phyloP scores from a whole-genome alignment of 2,113 vertebrate genomes.

The Orthochromis malagaraziensis region DNA sequence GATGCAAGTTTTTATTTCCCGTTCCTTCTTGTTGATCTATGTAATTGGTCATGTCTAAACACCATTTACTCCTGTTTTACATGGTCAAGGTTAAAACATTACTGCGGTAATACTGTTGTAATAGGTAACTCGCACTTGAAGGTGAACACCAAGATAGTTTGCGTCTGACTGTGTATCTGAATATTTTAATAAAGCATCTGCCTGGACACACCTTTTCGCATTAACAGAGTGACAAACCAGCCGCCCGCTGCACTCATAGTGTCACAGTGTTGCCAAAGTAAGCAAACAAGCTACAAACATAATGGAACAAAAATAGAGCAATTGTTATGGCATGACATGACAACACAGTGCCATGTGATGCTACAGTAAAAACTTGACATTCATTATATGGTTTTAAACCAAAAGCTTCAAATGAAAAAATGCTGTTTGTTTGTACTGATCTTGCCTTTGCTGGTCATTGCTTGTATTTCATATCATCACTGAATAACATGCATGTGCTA shows the following conservation, averaged over 20 bases:
- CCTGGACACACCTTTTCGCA: too few relatives aligned
- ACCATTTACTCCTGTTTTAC: neutral
- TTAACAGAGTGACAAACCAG: neutral
- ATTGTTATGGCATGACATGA: neutral
- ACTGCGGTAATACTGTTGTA: neutral
- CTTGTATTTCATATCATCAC: neutral
- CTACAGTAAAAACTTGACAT: neutral
- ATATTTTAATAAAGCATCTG: neutral
- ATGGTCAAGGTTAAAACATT: neutral
- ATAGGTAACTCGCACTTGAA: neutral
- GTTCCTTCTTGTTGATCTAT: neutral
- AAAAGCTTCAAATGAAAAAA: accelerated
- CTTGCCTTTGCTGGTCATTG: neutral
- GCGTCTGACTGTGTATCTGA: neutral
- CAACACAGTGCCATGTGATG: neutral
- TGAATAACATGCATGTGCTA: neutral
- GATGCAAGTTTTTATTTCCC: neutral
- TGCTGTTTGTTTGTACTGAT: neutral
- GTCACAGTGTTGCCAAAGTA: neutral
- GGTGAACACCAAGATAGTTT: neutral
- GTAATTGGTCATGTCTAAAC: neutral
- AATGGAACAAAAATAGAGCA: neutral
- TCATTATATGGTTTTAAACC: neutral
- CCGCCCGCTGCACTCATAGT: neutral
- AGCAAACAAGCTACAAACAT: neutral